Evolutionary conservation across 1,140 invertebrate genomes (phyloP).

Genomic region (Nomia melanderi): DNA sequence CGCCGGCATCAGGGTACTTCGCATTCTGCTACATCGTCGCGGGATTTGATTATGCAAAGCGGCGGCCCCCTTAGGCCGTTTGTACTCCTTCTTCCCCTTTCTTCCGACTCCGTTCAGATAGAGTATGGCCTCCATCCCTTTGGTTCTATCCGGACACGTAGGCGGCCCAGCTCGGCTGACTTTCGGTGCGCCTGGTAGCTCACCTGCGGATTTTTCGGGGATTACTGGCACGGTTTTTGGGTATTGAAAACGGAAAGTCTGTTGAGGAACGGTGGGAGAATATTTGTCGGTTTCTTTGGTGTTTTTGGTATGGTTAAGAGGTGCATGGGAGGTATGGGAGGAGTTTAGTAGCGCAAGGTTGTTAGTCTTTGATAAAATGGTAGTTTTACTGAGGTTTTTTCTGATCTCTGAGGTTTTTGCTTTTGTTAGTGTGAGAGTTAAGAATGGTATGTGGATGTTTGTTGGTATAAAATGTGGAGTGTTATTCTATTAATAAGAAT

Average conservation of each 20-base stretch:
- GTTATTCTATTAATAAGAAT: too few species aligned
- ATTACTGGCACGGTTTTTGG: slow-evolving; percentile 35
- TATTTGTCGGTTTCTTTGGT: too few species aligned
- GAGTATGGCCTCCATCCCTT: slow-evolving; percentile 17
- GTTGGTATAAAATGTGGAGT: too few species aligned
- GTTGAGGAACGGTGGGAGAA: too few species aligned
- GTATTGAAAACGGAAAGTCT: slow-evolving; percentile 15
- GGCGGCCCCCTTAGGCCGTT: slow-evolving; percentile 49
- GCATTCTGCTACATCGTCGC: slow-evolving; percentile 73
- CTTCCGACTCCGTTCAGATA: neutral
- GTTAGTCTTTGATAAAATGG: too few species aligned
- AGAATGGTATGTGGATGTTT: too few species aligned
- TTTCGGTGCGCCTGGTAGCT: neutral
- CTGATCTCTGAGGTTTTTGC: too few species aligned
- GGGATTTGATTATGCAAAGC: slow-evolving; percentile 77
- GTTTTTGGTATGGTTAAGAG: too few species aligned
- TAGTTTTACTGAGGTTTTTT: too few species aligned
- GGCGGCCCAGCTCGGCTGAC: slow-evolving; percentile 26
- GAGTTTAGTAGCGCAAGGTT: too few species aligned
- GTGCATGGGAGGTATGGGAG: too few species aligned
- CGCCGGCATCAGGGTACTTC: slow-evolving; percentile 56
- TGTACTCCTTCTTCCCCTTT: slow-evolving; percentile 47
- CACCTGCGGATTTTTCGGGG: slow-evolving; percentile 16
- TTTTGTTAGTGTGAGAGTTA: too few species aligned
- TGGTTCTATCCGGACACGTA: slow-evolving; percentile 47